Evolutionary conservation across 2,113 vertebrate genomes (phyloP).

Genomic region (Ia io): DNA sequence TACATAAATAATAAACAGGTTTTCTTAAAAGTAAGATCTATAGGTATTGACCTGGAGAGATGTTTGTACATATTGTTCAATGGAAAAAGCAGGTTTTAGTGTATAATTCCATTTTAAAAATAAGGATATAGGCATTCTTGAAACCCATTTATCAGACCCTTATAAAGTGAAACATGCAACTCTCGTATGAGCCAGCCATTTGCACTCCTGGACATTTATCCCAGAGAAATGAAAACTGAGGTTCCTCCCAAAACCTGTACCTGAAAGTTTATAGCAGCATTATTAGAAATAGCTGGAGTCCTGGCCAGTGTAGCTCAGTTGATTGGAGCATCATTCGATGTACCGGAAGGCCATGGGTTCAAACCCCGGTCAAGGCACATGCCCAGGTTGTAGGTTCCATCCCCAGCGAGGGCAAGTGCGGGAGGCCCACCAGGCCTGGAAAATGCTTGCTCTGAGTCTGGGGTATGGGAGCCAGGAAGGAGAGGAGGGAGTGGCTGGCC

Average conservation of each 20-base stretch:
- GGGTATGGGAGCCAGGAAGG: neutral
- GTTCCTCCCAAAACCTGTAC: neutral
- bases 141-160: neutral
- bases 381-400: too few relatives aligned
- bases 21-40: neutral
- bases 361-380: too few relatives aligned
- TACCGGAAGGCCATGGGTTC: too few relatives aligned
- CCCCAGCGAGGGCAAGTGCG: too few relatives aligned
- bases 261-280: rapidly evolving
- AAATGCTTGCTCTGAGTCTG: neutral
- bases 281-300: neutral
- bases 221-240: neutral
- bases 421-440: too few relatives aligned
- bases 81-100: neutral
- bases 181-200: neutral
- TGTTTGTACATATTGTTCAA: neutral
- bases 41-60: neutral
- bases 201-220: neutral
- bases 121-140: neutral
- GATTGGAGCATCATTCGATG: too few relatives aligned
- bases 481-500: neutral
- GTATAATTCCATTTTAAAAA: neutral
- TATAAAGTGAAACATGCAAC: neutral
- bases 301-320: too few relatives aligned
- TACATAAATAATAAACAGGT: neutral